These are phyloP conservation scores for Psix sp. DNA, from an alignment of 1,140 invertebrate species.

Conservation along the genomic window DNA sequence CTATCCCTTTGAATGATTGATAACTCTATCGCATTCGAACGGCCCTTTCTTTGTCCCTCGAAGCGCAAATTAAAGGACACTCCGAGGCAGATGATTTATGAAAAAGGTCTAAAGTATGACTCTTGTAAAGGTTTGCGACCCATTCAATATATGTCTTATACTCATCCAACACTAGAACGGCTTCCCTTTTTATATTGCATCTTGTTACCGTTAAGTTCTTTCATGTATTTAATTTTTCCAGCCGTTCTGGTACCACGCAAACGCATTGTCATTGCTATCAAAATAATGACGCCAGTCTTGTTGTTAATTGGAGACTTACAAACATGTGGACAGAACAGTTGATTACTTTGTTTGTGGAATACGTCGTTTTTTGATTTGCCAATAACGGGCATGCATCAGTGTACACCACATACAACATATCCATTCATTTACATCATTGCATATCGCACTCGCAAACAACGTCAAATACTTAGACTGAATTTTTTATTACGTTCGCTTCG, in stretches of 20 bases:
- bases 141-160: constrained; percentile 14
- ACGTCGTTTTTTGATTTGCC: constrained; percentile 26
- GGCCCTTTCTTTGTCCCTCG: constrained; percentile 46
- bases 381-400: constrained; percentile 55
- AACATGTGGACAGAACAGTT: not conserved
- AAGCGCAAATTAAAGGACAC: constrained; percentile 47
- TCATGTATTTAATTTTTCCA: too few relatives aligned
- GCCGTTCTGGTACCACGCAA: too few relatives aligned
- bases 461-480: constrained; percentile 37
- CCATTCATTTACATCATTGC: constrained; percentile 34
- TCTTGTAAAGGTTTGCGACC: constrained; percentile 51
- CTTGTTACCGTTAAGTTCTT: too few relatives aligned
- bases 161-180: too few relatives aligned
- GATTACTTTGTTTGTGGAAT: constrained; percentile 4
- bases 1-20: constrained; percentile 53
- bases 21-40: constrained; percentile 67
- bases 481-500: constrained; percentile 64
- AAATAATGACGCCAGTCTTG: too few relatives aligned
- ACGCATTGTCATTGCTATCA: constrained; percentile 28
- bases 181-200: too few relatives aligned
- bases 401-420: constrained; percentile 42
- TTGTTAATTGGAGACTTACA: not conserved
- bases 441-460: constrained; percentile 52
- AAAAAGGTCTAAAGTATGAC: constrained; percentile 29
- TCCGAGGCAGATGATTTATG: constrained; percentile 24